Evolutionary conservation across 2,888 invertebrate species (phyloP).

Genomic region (Protodeltote pygarga): DNA sequence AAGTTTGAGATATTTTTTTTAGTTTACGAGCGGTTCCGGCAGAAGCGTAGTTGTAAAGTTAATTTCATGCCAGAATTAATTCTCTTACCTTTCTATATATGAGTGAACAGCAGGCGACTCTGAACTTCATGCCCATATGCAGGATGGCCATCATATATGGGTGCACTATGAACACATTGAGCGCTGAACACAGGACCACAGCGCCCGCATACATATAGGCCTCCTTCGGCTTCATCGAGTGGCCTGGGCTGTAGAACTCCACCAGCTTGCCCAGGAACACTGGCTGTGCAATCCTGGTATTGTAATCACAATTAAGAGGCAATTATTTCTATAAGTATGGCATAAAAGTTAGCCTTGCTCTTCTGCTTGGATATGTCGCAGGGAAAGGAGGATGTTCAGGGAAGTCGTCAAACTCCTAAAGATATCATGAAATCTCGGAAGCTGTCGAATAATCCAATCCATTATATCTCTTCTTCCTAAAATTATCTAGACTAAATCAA

Average conservation of each 20-base stretch:
- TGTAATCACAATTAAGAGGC: conserved; percentile 25
- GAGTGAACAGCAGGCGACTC: conserved; percentile 93
- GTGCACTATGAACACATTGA: conserved; percentile 93
- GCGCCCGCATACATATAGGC: conserved; percentile 93
- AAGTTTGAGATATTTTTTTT: too few species aligned
- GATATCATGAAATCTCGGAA: too few species aligned
- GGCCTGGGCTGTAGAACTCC: conserved; percentile 84
- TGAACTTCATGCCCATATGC: conserved; percentile 93
- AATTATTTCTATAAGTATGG: background rate
- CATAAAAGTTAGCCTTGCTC: too few species aligned
- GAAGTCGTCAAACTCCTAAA: too few species aligned
- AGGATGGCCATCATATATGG: conserved; percentile 95
- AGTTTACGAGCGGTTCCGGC: too few species aligned
- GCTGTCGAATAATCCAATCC: too few species aligned
- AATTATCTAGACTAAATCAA: too few species aligned
- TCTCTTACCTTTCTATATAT: conserved; percentile 91
- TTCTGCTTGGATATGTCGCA: too few species aligned
- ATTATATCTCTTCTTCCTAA: too few species aligned
- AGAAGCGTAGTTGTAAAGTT: too few species aligned
- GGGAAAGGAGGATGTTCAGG: too few species aligned
- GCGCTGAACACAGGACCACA: conserved; percentile 91
- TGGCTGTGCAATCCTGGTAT: conserved; percentile 88
- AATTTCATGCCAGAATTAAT: too few species aligned
- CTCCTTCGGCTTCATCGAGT: conserved; percentile 73
- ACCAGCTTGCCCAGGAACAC: conserved; percentile 88